Base-by-base conservation (phyloP, 1,140 invertebrate species). In the Lycorma delicatula region DNA sequence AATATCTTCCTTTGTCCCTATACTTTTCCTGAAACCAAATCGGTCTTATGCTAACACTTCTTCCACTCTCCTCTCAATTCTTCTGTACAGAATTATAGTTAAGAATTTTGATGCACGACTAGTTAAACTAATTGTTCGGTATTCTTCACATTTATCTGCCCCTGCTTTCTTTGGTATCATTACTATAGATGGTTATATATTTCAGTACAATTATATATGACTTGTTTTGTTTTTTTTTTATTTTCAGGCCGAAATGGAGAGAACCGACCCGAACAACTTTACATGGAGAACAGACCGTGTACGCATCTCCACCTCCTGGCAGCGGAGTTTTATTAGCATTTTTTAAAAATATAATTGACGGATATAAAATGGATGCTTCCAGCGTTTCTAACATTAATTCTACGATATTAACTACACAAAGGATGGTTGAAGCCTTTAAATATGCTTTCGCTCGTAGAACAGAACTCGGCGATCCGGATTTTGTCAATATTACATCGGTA, bases 371-470 rank as follows among this genome's bases (percentile, higher is more conserved):
- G 38, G 81, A 73, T 1, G 55, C 71, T 1, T 67, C 75, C 0
- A 81, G 74, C 67, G 75, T 84, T 47, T 68, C 75, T 34, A 71
- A 73, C 49, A 71, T 74, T 0, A 74, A 80, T 4, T 70, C 74
- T 29, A 81, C 77, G 12, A 75, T 84, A 1, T 70, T 79, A 0
- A 91, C 87, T 1, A 86, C 89, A 70, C 93, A 97, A 68, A 80
- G 89, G 59, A 87, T 97, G 25, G 77, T 86, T 13, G 96, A 99
- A 72, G 81, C 92, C 0, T 87, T 92, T 61, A 99, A 99, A 71
- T 93, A 89, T 72, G 90, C 89, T 0, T 98, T 87, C 68, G 93
- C 92, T 0, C 79, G 81, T 48, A 78, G 94, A 57, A 86, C 84
- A 5, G 77, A 85, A 64, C 68, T 99, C 13, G 94, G 87, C 0